Conservation (phyloP, 1,140 invertebrate genomes). For the Drosophila obscura region DNA sequence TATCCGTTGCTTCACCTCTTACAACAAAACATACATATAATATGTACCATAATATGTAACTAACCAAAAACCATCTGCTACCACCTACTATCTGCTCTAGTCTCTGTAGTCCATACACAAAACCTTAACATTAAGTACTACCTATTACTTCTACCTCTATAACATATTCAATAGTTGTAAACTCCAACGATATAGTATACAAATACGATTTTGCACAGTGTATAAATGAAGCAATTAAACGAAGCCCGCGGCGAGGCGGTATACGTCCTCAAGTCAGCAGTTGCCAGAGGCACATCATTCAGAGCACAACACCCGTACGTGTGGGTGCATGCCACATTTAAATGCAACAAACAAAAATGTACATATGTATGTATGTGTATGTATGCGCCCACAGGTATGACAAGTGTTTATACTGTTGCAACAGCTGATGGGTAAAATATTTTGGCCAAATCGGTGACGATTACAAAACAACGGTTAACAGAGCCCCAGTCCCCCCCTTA, state of each 20-base stretch:
- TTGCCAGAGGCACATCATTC: conserved; percentile 26
- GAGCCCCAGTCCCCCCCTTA: neutral
- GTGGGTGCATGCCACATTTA: conserved; percentile 19
- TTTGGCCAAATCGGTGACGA: conserved; percentile 68
- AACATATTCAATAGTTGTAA: conserved; percentile 16
- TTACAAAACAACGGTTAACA: conserved; percentile 10
- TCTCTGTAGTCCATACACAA: conserved; percentile 28
- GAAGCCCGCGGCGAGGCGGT: conserved; percentile 81
- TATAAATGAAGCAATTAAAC: conserved; percentile 17
- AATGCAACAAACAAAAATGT: neutral
- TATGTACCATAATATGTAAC: no score
- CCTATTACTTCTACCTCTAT: conserved; percentile 12
- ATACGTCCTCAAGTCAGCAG: conserved; percentile 67
- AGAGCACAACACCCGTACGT: neutral
- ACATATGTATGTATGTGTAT: neutral
- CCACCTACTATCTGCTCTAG: conserved; percentile 23
- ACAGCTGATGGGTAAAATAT: conserved; percentile 81
- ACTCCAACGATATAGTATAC: conserved; percentile 5
- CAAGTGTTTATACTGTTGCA: conserved; percentile 15
- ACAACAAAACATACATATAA: conserved; percentile 7
- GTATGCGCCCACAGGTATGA: conserved; percentile 13
- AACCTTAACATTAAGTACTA: conserved; percentile 38
- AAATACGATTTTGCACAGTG: conserved; percentile 30
- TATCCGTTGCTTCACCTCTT: conserved; percentile 13
- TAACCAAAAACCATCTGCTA: no score